Conservation (phyloP, 2,113 vertebrate genomes). For the Henicopernis longicauda region DNA sequence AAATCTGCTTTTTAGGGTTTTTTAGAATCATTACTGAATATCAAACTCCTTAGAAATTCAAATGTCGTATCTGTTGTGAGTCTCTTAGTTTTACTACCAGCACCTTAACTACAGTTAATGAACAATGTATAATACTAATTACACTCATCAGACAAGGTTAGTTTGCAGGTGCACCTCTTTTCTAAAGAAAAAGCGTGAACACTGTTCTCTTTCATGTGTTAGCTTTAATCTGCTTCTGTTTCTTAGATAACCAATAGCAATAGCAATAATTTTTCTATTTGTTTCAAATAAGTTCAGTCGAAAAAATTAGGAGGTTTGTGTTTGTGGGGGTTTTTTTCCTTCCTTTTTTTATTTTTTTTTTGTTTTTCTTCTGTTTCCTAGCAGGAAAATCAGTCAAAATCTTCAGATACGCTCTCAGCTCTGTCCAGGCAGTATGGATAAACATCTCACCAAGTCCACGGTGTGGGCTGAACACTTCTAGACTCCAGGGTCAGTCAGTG, state of each 20-base stretch:
- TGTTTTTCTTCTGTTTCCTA: neutral
- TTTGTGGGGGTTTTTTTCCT: too few relatives aligned
- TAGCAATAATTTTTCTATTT: neutral
- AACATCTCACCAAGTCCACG: neutral
- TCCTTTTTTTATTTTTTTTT: rapidly evolving
- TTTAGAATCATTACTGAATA: neutral
- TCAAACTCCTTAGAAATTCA: neutral
- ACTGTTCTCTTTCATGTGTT: neutral
- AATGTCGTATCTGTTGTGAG: neutral
- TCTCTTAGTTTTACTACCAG: neutral
- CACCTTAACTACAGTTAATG: neutral
- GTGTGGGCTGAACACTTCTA: neutral
- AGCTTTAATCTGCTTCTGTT: neutral
- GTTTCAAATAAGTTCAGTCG: neutral
- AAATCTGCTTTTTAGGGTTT: neutral
- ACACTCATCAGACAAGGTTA: neutral
- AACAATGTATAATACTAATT: neutral
- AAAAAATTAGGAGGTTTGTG: neutral
- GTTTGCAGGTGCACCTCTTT: neutral
- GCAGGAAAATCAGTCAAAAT: neutral
- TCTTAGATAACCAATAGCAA: neutral
- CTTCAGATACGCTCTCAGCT: neutral
- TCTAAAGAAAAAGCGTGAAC: neutral
- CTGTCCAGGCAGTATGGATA: neutral
- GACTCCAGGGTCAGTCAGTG: neutral